Percentiles rank a stretch among this genome's conserved stretches.
Conservation (phyloP, 2,113 vertebrate genomes). For the Seriola aureovittata region DNA sequence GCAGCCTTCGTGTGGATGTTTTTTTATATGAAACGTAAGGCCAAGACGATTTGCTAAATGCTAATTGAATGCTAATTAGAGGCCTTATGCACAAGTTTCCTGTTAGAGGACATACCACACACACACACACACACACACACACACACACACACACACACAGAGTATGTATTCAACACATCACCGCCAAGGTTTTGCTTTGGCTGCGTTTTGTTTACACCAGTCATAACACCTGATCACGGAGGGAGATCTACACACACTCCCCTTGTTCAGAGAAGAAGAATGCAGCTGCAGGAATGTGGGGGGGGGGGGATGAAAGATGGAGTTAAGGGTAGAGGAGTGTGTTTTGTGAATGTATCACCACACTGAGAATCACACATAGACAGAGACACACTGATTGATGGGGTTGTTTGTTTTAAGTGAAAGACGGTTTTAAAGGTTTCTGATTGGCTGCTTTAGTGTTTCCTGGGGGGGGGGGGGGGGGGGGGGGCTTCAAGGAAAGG, state of each 20-base stretch:
- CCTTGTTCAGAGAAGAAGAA: not conserved
- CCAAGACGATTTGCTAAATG: not conserved
- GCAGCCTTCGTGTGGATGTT: not conserved
- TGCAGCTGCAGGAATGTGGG: conserved; percentile 13
- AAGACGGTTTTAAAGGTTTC: conserved; percentile 12
- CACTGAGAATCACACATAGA: conserved; percentile 28
- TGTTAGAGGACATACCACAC: not conserved
- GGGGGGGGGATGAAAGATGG: not conserved
- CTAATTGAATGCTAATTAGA: not conserved
- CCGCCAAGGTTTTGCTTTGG: conserved; percentile 15
- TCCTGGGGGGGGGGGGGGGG: not conserved
- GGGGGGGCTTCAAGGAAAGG: conserved; percentile 35
- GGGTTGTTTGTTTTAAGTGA: not conserved
- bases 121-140: conserved; percentile 10
- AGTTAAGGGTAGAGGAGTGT: not conserved
- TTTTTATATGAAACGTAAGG: not conserved
- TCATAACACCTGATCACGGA: conserved; percentile 39
- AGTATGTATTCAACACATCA: conserved; percentile 24
- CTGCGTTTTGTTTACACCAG: conserved; percentile 20
- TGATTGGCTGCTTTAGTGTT: conserved; percentile 32
- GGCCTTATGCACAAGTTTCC: not conserved
- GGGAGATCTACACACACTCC: not conserved
- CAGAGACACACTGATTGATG: conserved; percentile 16
- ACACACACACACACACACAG: not conserved
- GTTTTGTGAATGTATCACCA: conserved; percentile 47